Base-by-base conservation (phyloP, 2,888 invertebrate species). In the Lapara coniferarum region DNA sequence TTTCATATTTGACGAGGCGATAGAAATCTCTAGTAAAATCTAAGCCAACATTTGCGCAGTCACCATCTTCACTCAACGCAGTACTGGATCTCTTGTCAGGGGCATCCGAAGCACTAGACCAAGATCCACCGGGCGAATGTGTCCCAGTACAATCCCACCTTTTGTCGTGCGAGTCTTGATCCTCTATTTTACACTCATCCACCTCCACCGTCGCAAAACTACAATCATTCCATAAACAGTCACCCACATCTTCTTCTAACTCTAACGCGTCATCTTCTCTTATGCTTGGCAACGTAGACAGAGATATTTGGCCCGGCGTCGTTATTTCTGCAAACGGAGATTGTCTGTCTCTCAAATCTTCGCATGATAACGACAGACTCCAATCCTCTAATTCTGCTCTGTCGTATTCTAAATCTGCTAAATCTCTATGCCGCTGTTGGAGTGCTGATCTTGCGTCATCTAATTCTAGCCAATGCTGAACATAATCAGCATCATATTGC, bases 11-110 rank as follows among this genome's bases (percentile, higher is more conserved):
- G 66, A 97, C 97, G 73, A 97, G 94, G 51, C 96, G 95, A 85
- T 97, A 97, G 87, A 97, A 97, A 88, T 97, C 97, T 74, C 97
- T 92, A 7, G 97, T 97, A 80, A 97, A 97, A 85, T 97, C 96
- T 14, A 96, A 95, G 25, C 96, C 96, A 25, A 96, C 94, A 56
- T 95, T 95, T 0, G 96, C 95, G 72, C 96, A 94, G 80, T 96
- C 96, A 73, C 96, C 96, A 80, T 96, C 96, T 85, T 96, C 96
- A 74, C 96, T 96, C 69, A 96, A 85, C 5, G 96, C 96, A 6
- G 95, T 95, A 63, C 96, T 96, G 0, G 96, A 96, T 77, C 96
- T 91, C 83, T 96, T 96, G 72, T 96, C 96, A 69, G 95, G 95
- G 59, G 93, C 95, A 77, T 94, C 94, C 16, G 93, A 94, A 25